Base-by-base conservation (phyloP, 2,113 vertebrate genomes). In the Prietella phreatophila region DNA sequence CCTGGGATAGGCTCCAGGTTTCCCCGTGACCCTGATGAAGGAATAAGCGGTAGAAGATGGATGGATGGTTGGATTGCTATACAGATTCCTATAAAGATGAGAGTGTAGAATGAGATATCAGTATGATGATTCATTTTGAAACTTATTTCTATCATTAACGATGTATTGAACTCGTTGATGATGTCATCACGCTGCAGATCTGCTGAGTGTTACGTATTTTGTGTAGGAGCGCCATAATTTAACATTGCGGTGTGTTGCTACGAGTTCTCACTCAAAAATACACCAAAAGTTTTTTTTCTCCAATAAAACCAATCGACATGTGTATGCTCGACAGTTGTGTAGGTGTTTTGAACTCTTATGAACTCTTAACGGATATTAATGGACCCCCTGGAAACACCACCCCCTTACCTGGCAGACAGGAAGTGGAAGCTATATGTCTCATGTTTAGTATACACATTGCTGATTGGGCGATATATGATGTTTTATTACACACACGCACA, bases 391-490 rank as follows among this genome's bases (percentile, higher is more conserved):
- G 42, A 47, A 47, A 5, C 42, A 47, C 42, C 42, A 47, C 6
- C 42, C 6, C 42, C 42, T 82, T 65, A 56, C 33, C 42, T n/a
- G 27, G 76, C 71, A 88, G 79, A 90, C 22, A 69, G 82, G 82
- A 84, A 84, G 42, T 50, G 39, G 30, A 60, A 36, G 79, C 55
- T 82, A 60, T 82, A 25, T 58, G 30, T 58, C 27, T 30, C 55
- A 50, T 80, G 14, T 80, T 55, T 14, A 30, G 30, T 82, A 9
- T 39, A 60, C 79, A 36, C 79, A 82, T 55, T 36, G 9, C 33
- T 36, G 30, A 82, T 4, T 60, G 55, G 55, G 55, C 2, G 30
- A 82, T 10, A 47, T 14, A 55, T 13, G 13, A 50, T 10, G 47
- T 50, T 50, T 55, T 55, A 55, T 55, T 15, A 55, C 53, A 55